Percentiles rank a stretch among this genome's conserved stretches.
phyloP scores from a whole-genome alignment of 1,140 invertebrate genomes.

The Microplitis mediator region DNA sequence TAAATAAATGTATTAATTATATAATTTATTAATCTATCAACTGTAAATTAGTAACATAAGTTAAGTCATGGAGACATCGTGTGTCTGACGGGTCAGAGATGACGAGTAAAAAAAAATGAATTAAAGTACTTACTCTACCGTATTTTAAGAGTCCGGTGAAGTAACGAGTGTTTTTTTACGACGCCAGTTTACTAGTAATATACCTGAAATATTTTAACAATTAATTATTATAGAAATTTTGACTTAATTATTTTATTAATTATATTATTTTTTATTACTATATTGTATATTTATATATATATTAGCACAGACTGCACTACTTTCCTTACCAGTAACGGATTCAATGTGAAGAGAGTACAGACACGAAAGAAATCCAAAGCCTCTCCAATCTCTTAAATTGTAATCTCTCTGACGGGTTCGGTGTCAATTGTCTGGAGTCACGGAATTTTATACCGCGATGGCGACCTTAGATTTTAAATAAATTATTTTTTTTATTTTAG shows the following conservation, averaged over 20 bases:
- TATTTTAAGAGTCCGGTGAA: slow-evolving; percentile 54
- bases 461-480: no score
- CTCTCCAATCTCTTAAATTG: neutral
- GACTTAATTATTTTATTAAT: slow-evolving; percentile 40
- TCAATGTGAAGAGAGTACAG: slow-evolving; percentile 39
- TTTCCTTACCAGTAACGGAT: slow-evolving; percentile 57
- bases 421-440: no score
- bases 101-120: slow-evolving; percentile 20
- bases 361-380: neutral
- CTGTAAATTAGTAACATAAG: neutral
- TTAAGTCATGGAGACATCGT: neutral
- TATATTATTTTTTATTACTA: neutral
- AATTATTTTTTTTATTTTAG: no score
- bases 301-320: slow-evolving; percentile 34
- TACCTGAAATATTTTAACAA: slow-evolving; percentile 52
- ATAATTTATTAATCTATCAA: neutral
- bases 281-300: neutral
- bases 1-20: neutral
- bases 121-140: slow-evolving; percentile 53
- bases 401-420: neutral
- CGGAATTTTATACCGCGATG: no score
- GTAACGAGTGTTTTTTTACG: slow-evolving; percentile 49
- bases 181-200: slow-evolving; percentile 55
- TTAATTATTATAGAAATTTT: slow-evolving; percentile 33
- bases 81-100: neutral